Percentiles rank a stretch among this genome's conserved stretches.
phyloP scores from a whole-genome alignment of 1,140 invertebrate genomes.

The Aphelenchoides besseyi region DNA sequence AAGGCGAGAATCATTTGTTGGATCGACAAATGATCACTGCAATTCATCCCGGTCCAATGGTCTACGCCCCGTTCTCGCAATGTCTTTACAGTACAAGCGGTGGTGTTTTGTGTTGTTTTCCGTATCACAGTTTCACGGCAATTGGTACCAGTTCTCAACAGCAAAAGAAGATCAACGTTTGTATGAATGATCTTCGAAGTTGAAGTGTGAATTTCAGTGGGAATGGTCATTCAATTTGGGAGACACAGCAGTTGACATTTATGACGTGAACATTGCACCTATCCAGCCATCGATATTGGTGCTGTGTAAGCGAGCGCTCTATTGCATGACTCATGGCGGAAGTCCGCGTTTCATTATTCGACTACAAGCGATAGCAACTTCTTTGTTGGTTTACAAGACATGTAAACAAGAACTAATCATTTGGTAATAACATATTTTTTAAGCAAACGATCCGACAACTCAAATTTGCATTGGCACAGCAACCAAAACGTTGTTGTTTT shows the following conservation, averaged over 20 bases:
- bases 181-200: not conserved
- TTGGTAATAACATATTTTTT: not conserved
- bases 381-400: slow-evolving; percentile 35
- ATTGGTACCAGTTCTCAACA: slow-evolving; percentile 15
- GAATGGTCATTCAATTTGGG: slow-evolving; percentile 49
- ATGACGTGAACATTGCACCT: slow-evolving; percentile 24
- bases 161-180: not conserved
- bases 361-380: slow-evolving; percentile 40
- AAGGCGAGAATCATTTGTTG: slow-evolving; percentile 45
- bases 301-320: slow-evolving; percentile 41
- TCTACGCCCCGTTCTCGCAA: slow-evolving; percentile 33
- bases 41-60: slow-evolving; percentile 46
- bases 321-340: slow-evolving; percentile 51
- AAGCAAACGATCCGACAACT: slow-evolving; percentile 36
- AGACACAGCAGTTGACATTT: slow-evolving; percentile 43
- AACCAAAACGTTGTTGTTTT: slow-evolving; percentile 49
- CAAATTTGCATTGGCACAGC: slow-evolving; percentile 40
- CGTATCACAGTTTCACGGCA: slow-evolving; percentile 20
- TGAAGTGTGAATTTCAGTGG: slow-evolving; percentile 22
- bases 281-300: slow-evolving; percentile 49
- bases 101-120: not conserved
- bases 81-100: slow-evolving; percentile 33
- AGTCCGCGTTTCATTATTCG: slow-evolving; percentile 40
- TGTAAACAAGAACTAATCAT: slow-evolving; percentile 26
- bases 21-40: slow-evolving; percentile 26